phyloP scores from a whole-genome alignment of 2,113 vertebrate species.

The rat (Rattus norvegicus) region GRCr8 NC_086020.1:42365501-42366000 shows the following conservation, averaged over 20 bases:
- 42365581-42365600: constrained; percentile 20
- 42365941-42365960: background rate
- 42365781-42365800: background rate
- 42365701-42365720: background rate
- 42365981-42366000: background rate
- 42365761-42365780: background rate
- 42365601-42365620: constrained; percentile 28
- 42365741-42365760: background rate
- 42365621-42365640: background rate
- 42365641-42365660: background rate
- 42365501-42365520: background rate
- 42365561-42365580: background rate
- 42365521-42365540: background rate
- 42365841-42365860: background rate
- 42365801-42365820: background rate
- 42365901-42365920: constrained; percentile 29
- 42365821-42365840: background rate
- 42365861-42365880: background rate
- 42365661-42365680: constrained; percentile 37
- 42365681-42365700: constrained; percentile 36
- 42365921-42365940: constrained; percentile 37
- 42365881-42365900: constrained; percentile 1
- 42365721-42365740: constrained; percentile 3
- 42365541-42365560: constrained; percentile 1
- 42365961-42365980: constrained; percentile 1